Evolutionary conservation across 2,888 invertebrate genomes (phyloP).

Genomic region (Agelastica alni): DNA sequence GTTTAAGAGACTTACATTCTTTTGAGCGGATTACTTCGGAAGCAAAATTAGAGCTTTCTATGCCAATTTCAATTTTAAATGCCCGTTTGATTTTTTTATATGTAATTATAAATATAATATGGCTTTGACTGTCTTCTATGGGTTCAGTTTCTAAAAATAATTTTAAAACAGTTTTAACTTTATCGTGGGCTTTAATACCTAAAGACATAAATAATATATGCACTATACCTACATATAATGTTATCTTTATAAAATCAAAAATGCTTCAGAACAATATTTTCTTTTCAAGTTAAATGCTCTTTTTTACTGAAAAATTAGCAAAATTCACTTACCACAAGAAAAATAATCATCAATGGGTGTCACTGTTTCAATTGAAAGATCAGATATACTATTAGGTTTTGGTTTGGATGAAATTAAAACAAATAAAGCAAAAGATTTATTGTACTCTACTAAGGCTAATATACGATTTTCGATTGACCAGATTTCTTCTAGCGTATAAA

Average conservation of each 20-base stretch:
- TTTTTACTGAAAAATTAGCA: too few relatives aligned
- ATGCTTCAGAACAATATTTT: too few relatives aligned
- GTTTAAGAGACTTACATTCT: slow-evolving; percentile 63
- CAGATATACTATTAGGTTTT: slow-evolving; percentile 74
- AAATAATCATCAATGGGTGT: slow-evolving; percentile 81
- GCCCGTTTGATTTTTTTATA: slow-evolving; percentile 59
- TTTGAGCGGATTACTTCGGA: slow-evolving; percentile 74
- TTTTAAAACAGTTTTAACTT: too few relatives aligned
- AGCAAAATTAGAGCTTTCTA: slow-evolving; percentile 71
- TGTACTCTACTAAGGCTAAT: slow-evolving; percentile 64
- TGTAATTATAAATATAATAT: slow-evolving; percentile 61
- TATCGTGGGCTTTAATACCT: too few relatives aligned
- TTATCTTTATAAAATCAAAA: too few relatives aligned
- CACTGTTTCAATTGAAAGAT: slow-evolving; percentile 79
- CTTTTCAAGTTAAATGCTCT: too few relatives aligned
- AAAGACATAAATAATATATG: too few relatives aligned
- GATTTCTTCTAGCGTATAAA: slow-evolving; percentile 55
- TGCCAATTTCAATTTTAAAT: slow-evolving; percentile 63
- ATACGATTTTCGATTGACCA: slow-evolving; percentile 60
- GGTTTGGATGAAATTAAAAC: slow-evolving; percentile 63
- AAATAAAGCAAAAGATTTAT: slow-evolving; percentile 62
- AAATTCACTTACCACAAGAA: slow-evolving; percentile 64
- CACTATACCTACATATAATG: too few relatives aligned
- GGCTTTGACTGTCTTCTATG: slow-evolving; percentile 57
- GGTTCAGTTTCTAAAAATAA: slow-evolving; percentile 58